A percentile compares a stretch with the other conserved stretches of the same genome.
These are phyloP conservation scores for Drosophila bocqueti DNA, from an alignment of 1,140 invertebrate species.

Conservation along the genomic window DNA sequence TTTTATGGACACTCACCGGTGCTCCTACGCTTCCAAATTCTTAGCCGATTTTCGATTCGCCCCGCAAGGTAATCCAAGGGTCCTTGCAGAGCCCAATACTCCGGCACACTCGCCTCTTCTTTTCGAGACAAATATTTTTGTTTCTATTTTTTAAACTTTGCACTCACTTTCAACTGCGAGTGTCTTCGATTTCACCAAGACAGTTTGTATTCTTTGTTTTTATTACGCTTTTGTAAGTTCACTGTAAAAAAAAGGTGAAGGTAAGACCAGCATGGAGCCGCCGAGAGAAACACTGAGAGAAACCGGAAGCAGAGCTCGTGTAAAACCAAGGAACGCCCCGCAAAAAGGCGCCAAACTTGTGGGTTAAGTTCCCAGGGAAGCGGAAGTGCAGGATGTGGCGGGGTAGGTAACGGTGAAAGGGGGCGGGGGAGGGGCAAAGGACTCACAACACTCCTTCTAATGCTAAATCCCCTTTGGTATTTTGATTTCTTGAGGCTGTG, in stretches of 20 bases:
- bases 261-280: neutral
- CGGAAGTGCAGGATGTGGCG: neutral
- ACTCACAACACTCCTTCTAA: constrained; percentile 32
- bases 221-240: neutral
- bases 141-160: neutral
- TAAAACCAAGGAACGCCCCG: constrained; percentile 4
- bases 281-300: constrained; percentile 5
- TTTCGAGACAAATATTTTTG: neutral
- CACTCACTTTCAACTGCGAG: constrained; percentile 9
- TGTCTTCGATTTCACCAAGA: neutral
- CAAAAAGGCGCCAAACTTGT: constrained; percentile 28
- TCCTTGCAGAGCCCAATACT: constrained; percentile 68
- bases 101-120: constrained; percentile 12
- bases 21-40: neutral
- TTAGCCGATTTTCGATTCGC: constrained; percentile 5
- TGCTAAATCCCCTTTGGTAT: constrained; percentile 4
- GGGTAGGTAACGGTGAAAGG: neutral
- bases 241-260: constrained; percentile 25
- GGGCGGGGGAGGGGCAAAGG: neutral
- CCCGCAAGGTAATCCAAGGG: constrained; percentile 80
- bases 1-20: constrained; percentile 22
- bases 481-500: constrained; percentile 19
- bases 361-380: neutral
- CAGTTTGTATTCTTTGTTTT: constrained; percentile 8
- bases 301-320: neutral